Base-by-base conservation (phyloP, 2,797 vertebrate species). In the Allobates femoralis region DNA sequence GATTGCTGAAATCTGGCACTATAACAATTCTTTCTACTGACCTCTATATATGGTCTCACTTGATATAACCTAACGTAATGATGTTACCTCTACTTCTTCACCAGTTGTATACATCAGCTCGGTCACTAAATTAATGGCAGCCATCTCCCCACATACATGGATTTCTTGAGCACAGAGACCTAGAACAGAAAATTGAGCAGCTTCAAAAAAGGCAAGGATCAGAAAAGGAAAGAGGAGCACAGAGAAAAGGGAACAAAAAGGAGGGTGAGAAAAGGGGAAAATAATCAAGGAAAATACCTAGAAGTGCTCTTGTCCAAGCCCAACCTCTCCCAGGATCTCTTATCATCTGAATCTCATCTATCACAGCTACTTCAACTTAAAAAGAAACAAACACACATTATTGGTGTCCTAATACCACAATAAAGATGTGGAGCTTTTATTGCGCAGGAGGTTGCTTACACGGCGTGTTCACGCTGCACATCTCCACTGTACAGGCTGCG, bases 261-360 rank as follows among this genome's bases (percentile, higher is more conserved):
- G 15, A 78, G 12, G 15, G 16, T 16, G 11, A 58, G 15, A 23
- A 71, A 53, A 18, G 14, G 16, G 10, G 37, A 41, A n/a, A 4
- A 41, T 23, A 71, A 14, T 5, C 11, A 5, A 2, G 41, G 1
- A 6, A 41, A 14, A 80, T 84, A 99, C 98, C 98, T 89, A 99
- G 93, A 76, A 99, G 95, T 0, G 98, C 98, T 96, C 98, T 96
- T 53, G 98, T 99, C 98, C 98, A 99, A 71, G 98, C 98, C 98
- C 98, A 99, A 71, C 98, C 98, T 95, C 98, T 96, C 46, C 96
- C 93, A 32, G 92, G 93, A 92, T 99, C 98, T 95, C 93, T 95
- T 91, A 99, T 99, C 98, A 99, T 99, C 62, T 99, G 98, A 91
- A 99, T 99, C 95, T 99, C 98, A 92, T 99, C 98, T 23, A 99